Evolutionary conservation across 1,140 invertebrate genomes (phyloP), one percentile per base, ranked within the genome.

Genomic region (Antheraea pernyi): DNA sequence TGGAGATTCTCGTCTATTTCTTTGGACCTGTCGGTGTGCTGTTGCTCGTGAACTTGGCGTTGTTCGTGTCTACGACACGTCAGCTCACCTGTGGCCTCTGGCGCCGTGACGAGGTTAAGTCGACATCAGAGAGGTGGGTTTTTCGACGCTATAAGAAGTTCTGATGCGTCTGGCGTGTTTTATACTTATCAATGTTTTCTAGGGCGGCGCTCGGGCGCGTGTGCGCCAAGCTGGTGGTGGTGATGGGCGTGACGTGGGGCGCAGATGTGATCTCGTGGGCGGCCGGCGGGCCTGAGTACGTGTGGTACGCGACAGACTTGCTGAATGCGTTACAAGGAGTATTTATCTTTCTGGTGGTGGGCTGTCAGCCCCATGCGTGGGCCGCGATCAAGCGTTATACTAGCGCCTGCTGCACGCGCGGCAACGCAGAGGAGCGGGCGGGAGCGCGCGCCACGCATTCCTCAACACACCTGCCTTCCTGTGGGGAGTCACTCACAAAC

Each of bases 291-390:
- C 96, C 96, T 0, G 92, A 95, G 72, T 96, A 95, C 81, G 87
- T 96, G 68, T 97, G 96, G 96, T 96, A 96, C 84, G 88, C 96
- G 60, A 96, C 96, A 9, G 97, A 97, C 86, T 82, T 97, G 71
- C 94, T 98, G 82, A 98, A 97, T 89, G 95, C 96, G 63, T 93
- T 97, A 37, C 97, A 98, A 88, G 97, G 97, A 58, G 95, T 98
- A n/a, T 95, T 97, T 82, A 97, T 98, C 67, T 98, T 98, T 86
- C 94, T 97, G 73, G 97, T 98, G 58, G 97, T 97, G 63, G 96
- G 97, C 36, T 97, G 96, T 87, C 97, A 98, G 92, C 96, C 96
- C n/a, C 96, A 96, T 92, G 95, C 94, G 84, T 88, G 79, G 88
- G 81, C 84, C 65, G 85, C 87, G 59, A 72, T 83, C 30, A 83